Percentiles rank a stretch among this genome's conserved stretches.
Conservation (phyloP, 2,888 invertebrate genomes). For the Disparrhopalites patrizii region DNA sequence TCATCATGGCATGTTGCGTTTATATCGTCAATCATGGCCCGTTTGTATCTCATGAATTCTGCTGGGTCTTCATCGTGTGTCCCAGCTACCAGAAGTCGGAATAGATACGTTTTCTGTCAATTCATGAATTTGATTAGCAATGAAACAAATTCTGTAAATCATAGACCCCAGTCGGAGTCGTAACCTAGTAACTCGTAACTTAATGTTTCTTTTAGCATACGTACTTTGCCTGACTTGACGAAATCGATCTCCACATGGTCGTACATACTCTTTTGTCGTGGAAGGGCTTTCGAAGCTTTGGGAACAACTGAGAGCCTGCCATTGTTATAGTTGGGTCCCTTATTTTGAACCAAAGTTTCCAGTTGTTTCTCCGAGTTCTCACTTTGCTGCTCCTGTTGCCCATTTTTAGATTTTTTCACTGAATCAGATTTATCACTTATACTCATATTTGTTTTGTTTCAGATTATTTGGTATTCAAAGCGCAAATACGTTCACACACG, state of each 20-base stretch:
- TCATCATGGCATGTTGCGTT: constrained; percentile 38
- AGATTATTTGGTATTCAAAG: no score
- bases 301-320: background rate
- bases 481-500: no score
- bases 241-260: constrained; percentile 31
- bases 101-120: constrained; percentile 37
- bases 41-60: constrained; percentile 31
- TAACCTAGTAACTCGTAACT: no score
- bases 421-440: background rate
- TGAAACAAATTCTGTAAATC: no score
- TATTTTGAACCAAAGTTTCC: constrained; percentile 12
- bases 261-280: constrained; percentile 18
- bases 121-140: no score
- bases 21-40: constrained; percentile 33
- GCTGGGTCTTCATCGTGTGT: constrained; percentile 34
- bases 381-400: background rate
- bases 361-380: constrained; percentile 21
- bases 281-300: constrained; percentile 1
- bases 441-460: background rate
- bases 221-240: constrained; percentile 34
- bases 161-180: no score
- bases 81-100: constrained; percentile 36
- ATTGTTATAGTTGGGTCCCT: background rate
- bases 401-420: background rate
- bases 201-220: no score